Base-by-base conservation (phyloP, 2,113 vertebrate species). In the Pagrus major region DNA sequence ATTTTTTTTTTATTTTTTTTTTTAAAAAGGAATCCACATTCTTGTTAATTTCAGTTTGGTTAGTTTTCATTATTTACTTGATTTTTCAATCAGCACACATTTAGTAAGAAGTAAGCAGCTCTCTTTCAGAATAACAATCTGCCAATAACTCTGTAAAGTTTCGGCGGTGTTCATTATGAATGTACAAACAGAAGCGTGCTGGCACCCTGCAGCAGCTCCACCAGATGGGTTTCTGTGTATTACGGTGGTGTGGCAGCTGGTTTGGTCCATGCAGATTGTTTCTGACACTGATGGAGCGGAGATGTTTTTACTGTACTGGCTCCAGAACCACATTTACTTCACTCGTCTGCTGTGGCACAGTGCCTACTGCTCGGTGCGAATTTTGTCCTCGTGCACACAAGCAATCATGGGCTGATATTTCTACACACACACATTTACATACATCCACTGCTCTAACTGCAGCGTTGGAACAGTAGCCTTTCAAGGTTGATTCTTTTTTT, bases 271-370 rank as follows among this genome's bases (percentile, higher is more conserved):
- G 47, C 44, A 69, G 75, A 93, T 90, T 88, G 86, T 67, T 87
- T 88, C 87, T 86, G 90, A 92, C 92, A 91, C 77, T 85, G 88
- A 91, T 91, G 89, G 86, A 88, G 76, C 54, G 2, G 81, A 81
- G 69, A 85, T 88, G 80, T 91, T 92, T 89, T 90, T 91, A 76
- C 82, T 91, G 87, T 81, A 87, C 84, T 37, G 44, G 27, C 75
- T 92, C 92, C 91, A 90, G 78, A 78, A 88, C 81, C 78, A 80
- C 86, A 87, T 76, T 88, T 65, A 71, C 77, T 77, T 55, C 84
- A 69, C 61, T 68, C 54, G 59, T 85, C 85, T 77, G 69, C 82
- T 68, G 79, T 71, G 81, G 86, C 79, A 60, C 2, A 2, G 37
- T 54, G 55, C 86, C 55, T 64, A 16, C 69, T 23, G 56, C 67